Base-by-base conservation (phyloP, 92 coral and sea anemone genomes). In the Muricea muricata region DNA sequence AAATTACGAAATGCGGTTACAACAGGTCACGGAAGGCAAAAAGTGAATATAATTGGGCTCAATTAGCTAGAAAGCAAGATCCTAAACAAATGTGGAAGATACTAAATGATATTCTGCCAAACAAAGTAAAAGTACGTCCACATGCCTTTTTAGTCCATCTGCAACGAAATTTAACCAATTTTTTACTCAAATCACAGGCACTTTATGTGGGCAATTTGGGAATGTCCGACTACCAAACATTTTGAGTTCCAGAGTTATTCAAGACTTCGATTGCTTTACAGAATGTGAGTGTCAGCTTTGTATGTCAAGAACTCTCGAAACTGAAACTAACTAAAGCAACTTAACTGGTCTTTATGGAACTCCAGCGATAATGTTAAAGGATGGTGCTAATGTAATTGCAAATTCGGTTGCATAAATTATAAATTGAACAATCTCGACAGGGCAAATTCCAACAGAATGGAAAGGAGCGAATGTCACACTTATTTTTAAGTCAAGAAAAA, bases 241-340 rank as follows among this genome's bases (percentile, higher is more conserved):
- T n/a, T n/a, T n/a, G n/a, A n/a, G n/a, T n/a, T n/a, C n/a, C n/a
- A n/a, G n/a, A n/a, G n/a, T n/a, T n/a, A n/a, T n/a, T 63, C 61
- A 84, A 45, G 88, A 88, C 69, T 78, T n/a, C n/a, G n/a, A n/a
- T 88, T 79, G 72, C 52, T 77, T 60, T 84, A 28, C 84, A 79
- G 3, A 84, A 78, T 48, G 89, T 89, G 54, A 80, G 77, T 68
- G 37, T 60, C 66, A 73, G 89, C 82, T 89, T 89, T 73, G 92
- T 84, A 10, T 56, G 57, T 40, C 42, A 68, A 78, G 91, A 88
- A 58, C 85, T 77, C 17, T n/a, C 65, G 79, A 89, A 84, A 47
- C 69, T 85, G 66, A 89, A 67, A 68, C 7, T 40, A 45, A 47
- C 63, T 21, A 82, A 82, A 68, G n/a, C n/a, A n/a, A n/a, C n/a